Conservation (phyloP, 2,888 invertebrate species). For the Cantharis lateralis region DNA sequence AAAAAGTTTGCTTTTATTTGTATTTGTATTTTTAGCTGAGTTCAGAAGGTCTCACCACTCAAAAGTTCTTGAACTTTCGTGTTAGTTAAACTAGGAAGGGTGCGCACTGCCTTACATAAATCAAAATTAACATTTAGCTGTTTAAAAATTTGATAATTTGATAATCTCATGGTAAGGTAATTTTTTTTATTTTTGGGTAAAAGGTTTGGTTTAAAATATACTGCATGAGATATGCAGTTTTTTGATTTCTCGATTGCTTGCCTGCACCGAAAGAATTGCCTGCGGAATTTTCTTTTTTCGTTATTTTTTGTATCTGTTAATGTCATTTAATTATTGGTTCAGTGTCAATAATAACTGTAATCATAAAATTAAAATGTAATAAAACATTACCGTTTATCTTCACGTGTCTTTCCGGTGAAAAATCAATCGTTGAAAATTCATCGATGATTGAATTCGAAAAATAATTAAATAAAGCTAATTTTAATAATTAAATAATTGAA, state of each 20-base stretch:
- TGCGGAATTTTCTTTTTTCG: not conserved
- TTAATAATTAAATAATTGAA: not conserved
- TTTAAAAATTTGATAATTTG: not conserved
- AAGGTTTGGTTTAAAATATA: not conserved
- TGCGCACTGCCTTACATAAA: not conserved
- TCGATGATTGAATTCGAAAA: not conserved
- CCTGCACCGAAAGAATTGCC: too few relatives aligned
- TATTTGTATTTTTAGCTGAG: too few relatives aligned
- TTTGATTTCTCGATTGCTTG: too few relatives aligned
- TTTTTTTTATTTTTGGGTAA: too few relatives aligned
- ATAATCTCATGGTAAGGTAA: not conserved
- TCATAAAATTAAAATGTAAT: not conserved
- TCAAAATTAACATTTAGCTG: not conserved
- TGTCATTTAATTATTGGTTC: not conserved
- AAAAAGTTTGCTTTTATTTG: too few relatives aligned
- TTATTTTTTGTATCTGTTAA: not conserved
- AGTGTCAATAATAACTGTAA: not conserved
- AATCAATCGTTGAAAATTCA: not conserved
- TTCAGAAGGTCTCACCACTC: too few relatives aligned
- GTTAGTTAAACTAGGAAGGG: not conserved
- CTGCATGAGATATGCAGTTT: too few relatives aligned
- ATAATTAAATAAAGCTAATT: not conserved
- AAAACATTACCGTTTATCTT: not conserved
- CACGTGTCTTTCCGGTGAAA: not conserved
- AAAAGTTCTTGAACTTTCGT: not conserved